These are phyloP conservation scores for Hirtodrosophila confusa DNA, from an alignment of 2,888 invertebrate genomes.

Conservation along the genomic window DNA sequence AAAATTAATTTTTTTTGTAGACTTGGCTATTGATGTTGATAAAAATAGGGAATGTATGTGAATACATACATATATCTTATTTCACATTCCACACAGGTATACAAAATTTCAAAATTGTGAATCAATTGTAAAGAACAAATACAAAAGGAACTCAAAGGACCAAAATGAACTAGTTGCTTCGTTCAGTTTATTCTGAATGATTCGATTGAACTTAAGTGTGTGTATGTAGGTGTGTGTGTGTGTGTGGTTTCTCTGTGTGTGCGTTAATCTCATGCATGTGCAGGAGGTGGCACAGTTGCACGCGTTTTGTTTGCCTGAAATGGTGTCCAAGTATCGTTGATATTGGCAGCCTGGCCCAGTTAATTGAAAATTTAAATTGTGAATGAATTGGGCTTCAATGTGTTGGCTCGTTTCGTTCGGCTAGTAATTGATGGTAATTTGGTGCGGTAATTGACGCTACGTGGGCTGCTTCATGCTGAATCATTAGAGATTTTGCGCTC, in stretches of 20 bases:
- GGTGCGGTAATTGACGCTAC: conserved; percentile 25
- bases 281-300: conserved; percentile 31
- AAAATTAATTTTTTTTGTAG: too few relatives aligned
- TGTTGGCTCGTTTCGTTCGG: conserved; percentile 1
- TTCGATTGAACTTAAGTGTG: too few relatives aligned
- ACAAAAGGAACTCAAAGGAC: background rate
- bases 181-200: too few relatives aligned
- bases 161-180: too few relatives aligned
- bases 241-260: conserved; percentile 4
- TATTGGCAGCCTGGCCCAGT: conserved; percentile 34
- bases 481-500: conserved; percentile 41
- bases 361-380: conserved; percentile 79
- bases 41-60: too few relatives aligned
- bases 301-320: conserved; percentile 63
- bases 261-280: conserved; percentile 57
- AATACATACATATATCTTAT: too few relatives aligned
- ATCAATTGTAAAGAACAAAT: background rate
- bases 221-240: conserved; percentile 19
- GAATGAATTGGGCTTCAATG: conserved; percentile 42
- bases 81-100: conserved; percentile 3
- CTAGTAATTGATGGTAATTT: conserved; percentile 36
- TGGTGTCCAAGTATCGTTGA: conserved; percentile 54
- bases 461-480: conserved; percentile 13
- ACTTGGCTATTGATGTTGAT: too few relatives aligned
- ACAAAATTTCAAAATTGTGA: too few relatives aligned